These are phyloP conservation scores for Synodontis membranacea DNA, from an alignment of 2,113 vertebrate genomes.

Conservation along the genomic window DNA sequence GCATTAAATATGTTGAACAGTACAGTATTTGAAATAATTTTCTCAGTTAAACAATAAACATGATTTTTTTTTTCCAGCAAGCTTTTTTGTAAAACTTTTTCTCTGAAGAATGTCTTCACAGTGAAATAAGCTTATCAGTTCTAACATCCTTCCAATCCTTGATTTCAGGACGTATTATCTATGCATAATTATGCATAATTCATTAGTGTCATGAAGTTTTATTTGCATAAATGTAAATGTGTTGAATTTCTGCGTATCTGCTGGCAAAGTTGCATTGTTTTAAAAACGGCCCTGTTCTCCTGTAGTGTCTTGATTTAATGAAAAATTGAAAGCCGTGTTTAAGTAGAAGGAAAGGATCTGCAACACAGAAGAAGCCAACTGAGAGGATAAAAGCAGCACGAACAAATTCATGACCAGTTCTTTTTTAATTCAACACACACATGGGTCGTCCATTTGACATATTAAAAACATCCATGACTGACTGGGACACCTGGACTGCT, in stretches of 20 bases:
- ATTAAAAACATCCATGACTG: slow-evolving; percentile 40
- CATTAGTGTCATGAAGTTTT: not conserved
- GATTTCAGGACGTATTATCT: no score
- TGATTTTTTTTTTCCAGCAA: not conserved
- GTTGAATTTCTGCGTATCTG: not conserved
- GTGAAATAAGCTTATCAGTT: not conserved
- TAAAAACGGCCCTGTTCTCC: not conserved
- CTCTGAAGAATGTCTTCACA: not conserved
- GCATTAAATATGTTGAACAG: not conserved
- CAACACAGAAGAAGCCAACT: slow-evolving; percentile 45
- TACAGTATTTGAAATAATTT: not conserved
- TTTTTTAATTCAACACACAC: slow-evolving; percentile 50
- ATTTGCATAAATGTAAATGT: not conserved
- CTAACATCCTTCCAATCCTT: not conserved
- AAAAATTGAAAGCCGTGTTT: not conserved
- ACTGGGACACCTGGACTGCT: slow-evolving; percentile 43
- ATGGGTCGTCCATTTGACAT: slow-evolving; percentile 45
- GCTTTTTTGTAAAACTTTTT: no score
- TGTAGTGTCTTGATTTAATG: not conserved
- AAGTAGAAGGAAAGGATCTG: slow-evolving; percentile 17
- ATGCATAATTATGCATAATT: not conserved
- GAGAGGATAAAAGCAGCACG: slow-evolving; percentile 32
- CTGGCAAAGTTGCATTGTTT: not conserved
- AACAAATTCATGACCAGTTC: slow-evolving; percentile 53
- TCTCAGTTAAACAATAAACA: not conserved